These are phyloP conservation scores for Apotomis turbidana DNA, from an alignment of 2,888 invertebrate species.

Conservation along the genomic window DNA sequence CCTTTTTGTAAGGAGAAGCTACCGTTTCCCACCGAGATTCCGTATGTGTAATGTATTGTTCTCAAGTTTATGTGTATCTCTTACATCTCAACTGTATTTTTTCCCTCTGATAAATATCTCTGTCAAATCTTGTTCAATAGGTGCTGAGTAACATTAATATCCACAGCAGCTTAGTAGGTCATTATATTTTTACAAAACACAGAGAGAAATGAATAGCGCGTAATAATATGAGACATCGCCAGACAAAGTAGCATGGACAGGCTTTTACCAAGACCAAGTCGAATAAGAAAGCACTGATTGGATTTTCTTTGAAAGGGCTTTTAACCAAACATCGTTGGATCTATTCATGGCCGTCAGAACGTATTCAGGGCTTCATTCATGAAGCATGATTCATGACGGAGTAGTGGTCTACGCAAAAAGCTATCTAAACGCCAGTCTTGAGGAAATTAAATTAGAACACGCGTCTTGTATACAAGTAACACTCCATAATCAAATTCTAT, in stretches of 20 bases:
- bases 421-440: too few species aligned
- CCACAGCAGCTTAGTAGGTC: neutral
- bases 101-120: neutral
- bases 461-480: too few species aligned
- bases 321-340: constrained; percentile 22
- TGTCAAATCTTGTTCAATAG: neutral
- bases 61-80: neutral
- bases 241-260: constrained; percentile 1
- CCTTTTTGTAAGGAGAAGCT: neutral
- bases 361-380: constrained; percentile 25
- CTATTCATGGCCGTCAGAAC: constrained; percentile 25
- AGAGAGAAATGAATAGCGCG: neutral
- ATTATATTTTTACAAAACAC: neutral
- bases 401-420: too few species aligned
- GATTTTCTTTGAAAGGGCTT: constrained; percentile 25
- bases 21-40: neutral
- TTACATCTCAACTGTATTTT: neutral
- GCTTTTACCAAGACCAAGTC: constrained; percentile 12
- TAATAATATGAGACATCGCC: neutral
- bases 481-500: too few species aligned
- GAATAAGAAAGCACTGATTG: constrained; percentile 7
- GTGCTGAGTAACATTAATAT: neutral
- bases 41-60: neutral
- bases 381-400: too few species aligned
- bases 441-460: too few species aligned